Conservation (phyloP, 1,140 invertebrate genomes). For the Popillia japonica region DNA sequence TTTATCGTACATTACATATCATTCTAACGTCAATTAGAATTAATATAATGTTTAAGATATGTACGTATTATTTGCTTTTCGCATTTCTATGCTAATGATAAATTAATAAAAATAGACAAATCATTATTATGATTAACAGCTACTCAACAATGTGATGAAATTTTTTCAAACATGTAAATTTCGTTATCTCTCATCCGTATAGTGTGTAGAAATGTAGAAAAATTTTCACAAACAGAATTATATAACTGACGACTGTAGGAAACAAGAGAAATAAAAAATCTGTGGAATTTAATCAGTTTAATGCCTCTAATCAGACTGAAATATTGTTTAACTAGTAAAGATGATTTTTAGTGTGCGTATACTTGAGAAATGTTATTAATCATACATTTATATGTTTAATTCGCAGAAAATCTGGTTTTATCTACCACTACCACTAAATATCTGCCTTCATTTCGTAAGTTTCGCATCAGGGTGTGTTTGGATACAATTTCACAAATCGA, state of each 20-base stretch:
- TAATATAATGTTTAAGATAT: background rate
- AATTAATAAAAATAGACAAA: background rate
- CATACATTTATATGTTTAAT: background rate
- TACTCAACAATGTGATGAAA: no score
- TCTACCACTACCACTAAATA: constrained; percentile 6
- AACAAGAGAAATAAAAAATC: background rate
- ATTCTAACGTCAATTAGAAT: background rate
- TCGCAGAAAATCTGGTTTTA: background rate
- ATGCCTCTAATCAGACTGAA: constrained; percentile 2
- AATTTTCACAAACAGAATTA: background rate
- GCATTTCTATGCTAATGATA: background rate
- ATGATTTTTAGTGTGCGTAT: background rate
- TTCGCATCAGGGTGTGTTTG: no score
- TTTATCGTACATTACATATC: background rate
- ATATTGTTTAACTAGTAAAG: constrained; percentile 6
- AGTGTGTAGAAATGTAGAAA: background rate
- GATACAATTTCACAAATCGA: no score
- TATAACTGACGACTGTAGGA: background rate
- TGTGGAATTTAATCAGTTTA: constrained; percentile 2
- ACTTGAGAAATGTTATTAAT: background rate
- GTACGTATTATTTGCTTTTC: background rate
- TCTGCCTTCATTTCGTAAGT: background rate
- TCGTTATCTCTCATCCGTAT: no score
- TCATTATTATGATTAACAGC: no score
- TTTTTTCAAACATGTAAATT: no score